Evolutionary conservation across 2,888 invertebrate genomes (phyloP).

Genomic region (Trissonchulus sp.): DNA sequence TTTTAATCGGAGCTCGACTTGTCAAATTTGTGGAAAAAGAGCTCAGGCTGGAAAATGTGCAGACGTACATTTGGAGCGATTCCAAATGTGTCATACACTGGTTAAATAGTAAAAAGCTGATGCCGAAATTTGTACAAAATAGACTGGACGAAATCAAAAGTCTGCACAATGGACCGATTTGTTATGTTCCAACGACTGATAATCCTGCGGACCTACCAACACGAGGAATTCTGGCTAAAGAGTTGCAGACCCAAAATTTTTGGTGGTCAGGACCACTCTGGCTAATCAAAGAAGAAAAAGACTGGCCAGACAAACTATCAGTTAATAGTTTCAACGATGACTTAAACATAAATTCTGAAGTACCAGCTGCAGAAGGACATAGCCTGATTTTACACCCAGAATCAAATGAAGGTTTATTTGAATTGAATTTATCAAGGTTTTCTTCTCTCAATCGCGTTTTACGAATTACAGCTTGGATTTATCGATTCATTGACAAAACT

Average conservation of each 20-base stretch:
- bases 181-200: conserved; percentile 38
- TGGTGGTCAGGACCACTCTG: conserved; percentile 46
- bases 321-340: no score
- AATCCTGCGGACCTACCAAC: conserved; percentile 46
- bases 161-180: conserved; percentile 35
- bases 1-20: conserved; percentile 27
- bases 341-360: no score
- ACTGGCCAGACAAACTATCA: no score
- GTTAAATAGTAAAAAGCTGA: conserved; percentile 30
- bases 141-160: conserved; percentile 40
- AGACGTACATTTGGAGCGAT: conserved; percentile 36
- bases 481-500: no score
- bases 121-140: conserved; percentile 39
- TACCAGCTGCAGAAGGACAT: no score
- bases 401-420: no score
- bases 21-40: conserved; percentile 33
- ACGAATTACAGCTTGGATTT: no score
- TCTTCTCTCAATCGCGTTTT: no score
- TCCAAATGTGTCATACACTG: conserved; percentile 38
- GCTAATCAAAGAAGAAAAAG: no score
- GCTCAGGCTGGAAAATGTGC: conserved; percentile 33
- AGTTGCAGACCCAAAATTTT: conserved; percentile 29
- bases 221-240: conserved; percentile 35
- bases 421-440: no score
- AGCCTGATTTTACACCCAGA: no score